Evolutionary conservation across 2,113 vertebrate species (phyloP).

Genomic region (Entomyzon cyanotis): DNA sequence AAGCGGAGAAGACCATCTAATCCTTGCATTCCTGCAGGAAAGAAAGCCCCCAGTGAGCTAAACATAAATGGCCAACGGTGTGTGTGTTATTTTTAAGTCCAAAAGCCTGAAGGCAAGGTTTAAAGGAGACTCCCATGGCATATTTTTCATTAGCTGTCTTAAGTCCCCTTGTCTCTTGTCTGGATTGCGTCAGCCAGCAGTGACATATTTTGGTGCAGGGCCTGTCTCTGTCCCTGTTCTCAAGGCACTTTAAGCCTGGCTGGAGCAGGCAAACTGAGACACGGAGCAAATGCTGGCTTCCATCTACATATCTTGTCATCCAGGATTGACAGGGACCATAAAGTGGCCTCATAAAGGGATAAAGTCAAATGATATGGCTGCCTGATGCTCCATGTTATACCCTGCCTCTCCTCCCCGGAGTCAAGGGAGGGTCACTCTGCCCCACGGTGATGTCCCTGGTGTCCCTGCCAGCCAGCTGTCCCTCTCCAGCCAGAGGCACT

Average conservation of each 20-base stretch:
- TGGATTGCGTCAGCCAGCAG: slow-evolving; percentile 32
- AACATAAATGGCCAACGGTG: slow-evolving; percentile 46
- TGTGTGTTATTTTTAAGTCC: slow-evolving; percentile 61
- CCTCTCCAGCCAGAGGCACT: not conserved
- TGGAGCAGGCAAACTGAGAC: slow-evolving; percentile 12
- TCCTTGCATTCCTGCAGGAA: slow-evolving; percentile 59
- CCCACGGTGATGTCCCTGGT: not conserved
- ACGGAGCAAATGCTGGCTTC: slow-evolving; percentile 30
- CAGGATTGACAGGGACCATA: slow-evolving; percentile 14
- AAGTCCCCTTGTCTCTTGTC: slow-evolving; percentile 66
- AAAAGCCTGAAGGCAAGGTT: slow-evolving; percentile 53
- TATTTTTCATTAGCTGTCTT: slow-evolving; percentile 56
- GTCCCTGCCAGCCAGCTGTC: not conserved
- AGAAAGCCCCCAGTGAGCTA: slow-evolving; percentile 37
- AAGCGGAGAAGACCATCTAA: slow-evolving; percentile 7
- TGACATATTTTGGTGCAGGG: slow-evolving; percentile 45
- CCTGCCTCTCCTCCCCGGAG: not conserved
- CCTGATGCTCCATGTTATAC: not conserved
- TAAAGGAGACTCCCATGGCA: slow-evolving; percentile 26
- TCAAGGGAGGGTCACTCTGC: not conserved
- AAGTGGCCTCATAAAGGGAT: slow-evolving; percentile 1
- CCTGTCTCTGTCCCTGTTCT: not conserved
- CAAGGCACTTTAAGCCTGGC: not conserved
- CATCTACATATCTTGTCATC: slow-evolving; percentile 7
- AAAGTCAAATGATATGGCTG: not conserved